Evolutionary conservation across 2,888 invertebrate genomes (phyloP).

Genomic region (Chrysolina americana): DNA sequence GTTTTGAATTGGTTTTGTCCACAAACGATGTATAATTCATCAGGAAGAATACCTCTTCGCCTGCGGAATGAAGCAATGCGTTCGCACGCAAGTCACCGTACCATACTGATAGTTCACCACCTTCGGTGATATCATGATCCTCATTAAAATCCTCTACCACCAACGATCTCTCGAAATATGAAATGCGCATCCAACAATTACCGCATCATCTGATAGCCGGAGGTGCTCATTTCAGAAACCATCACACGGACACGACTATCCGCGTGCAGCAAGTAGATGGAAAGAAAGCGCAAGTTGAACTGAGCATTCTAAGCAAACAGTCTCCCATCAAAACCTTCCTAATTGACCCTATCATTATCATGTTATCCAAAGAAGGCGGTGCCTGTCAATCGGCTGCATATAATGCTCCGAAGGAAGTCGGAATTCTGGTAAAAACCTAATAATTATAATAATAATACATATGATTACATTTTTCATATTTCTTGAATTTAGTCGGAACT

Average conservation of each 20-base stretch:
- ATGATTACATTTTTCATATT: no score
- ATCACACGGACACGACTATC: conserved; percentile 69
- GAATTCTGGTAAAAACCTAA: neutral
- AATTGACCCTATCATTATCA: conserved; percentile 69
- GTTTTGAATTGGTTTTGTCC: no score
- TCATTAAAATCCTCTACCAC: conserved; percentile 28
- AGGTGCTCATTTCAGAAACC: conserved; percentile 42
- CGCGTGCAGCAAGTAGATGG: neutral
- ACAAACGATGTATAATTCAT: no score
- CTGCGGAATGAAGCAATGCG: no score
- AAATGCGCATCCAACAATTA: conserved; percentile 9
- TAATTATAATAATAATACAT: no score
- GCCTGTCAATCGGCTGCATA: conserved; percentile 59
- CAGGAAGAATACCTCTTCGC: no score
- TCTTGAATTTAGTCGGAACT: no score
- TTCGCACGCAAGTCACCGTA: conserved; percentile 2
- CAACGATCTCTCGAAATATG: conserved; percentile 29
- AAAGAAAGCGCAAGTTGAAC: conserved; percentile 56
- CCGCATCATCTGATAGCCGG: conserved; percentile 33
- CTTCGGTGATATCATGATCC: conserved; percentile 3
- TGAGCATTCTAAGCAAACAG: conserved; percentile 65
- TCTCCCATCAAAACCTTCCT: conserved; percentile 66
- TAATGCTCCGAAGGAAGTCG: conserved; percentile 48
- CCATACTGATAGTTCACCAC: conserved; percentile 12
- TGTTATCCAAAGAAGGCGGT: conserved; percentile 61